Evolutionary conservation across 2,113 vertebrate genomes (phyloP).

Genomic region (Seriola quinqueradiata): DNA sequence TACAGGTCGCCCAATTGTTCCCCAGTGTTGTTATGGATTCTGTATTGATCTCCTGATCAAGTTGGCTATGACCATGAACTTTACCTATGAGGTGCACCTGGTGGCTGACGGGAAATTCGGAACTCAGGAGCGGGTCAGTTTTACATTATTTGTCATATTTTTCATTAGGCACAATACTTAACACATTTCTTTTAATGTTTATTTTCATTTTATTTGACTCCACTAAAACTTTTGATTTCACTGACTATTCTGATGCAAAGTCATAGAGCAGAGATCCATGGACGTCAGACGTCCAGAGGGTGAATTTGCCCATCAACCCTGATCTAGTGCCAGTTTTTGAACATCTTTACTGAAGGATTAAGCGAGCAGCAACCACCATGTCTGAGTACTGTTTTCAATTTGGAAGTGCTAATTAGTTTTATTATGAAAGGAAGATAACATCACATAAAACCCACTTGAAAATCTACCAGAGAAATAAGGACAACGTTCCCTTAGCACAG

Average conservation of each 20-base stretch:
- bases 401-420: neutral
- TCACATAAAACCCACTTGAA: neutral
- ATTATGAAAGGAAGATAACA: neutral
- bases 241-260: neutral
- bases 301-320: neutral
- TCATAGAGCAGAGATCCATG: neutral
- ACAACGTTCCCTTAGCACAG: neutral
- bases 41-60: slow-evolving; percentile 97
- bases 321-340: neutral
- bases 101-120: slow-evolving; percentile 99
- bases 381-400: neutral
- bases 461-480: neutral
- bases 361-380: neutral
- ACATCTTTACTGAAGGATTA: neutral
- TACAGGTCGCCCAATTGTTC: slow-evolving; percentile 93
- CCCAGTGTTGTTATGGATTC: slow-evolving; percentile 97
- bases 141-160: slow-evolving; percentile 1
- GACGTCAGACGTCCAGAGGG: neutral
- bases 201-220: neutral
- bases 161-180: neutral
- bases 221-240: slow-evolving; percentile 7
- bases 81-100: slow-evolving; percentile 97
- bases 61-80: slow-evolving; percentile 96
- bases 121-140: slow-evolving; percentile 95
- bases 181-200: neutral